Conservation (phyloP, 1,140 invertebrate genomes). For the Leptopilina clavipes region DNA sequence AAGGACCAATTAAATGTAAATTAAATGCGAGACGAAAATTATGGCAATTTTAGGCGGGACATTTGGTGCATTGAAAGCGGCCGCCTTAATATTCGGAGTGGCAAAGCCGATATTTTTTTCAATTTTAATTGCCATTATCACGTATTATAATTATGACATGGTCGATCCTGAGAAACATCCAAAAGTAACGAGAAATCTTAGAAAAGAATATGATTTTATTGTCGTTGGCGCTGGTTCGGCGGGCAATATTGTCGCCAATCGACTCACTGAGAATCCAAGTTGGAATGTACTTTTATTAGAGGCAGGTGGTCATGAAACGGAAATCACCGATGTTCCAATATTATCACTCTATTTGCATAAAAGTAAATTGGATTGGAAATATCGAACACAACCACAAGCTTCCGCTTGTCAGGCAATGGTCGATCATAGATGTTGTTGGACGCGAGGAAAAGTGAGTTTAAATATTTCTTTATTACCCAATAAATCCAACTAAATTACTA, state of each 20-base stretch:
- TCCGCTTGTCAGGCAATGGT: conserved; percentile 90
- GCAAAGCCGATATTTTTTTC: conserved; percentile 86
- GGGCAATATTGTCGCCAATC: conserved; percentile 89
- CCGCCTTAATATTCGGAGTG: conserved; percentile 80
- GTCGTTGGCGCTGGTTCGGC: conserved; percentile 90
- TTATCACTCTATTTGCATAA: conserved; percentile 91
- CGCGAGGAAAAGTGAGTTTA: conserved; percentile 82
- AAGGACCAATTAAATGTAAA: conserved; percentile 21
- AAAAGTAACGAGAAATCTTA: conserved; percentile 78
- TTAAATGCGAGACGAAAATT: conserved; percentile 48
- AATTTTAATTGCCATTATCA: conserved; percentile 83
- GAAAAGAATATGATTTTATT: conserved; percentile 86
- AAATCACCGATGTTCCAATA: conserved; percentile 88
- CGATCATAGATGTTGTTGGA: conserved; percentile 88
- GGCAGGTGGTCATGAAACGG: conserved; percentile 90
- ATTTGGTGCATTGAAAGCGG: conserved; percentile 80
- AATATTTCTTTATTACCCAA: neutral
- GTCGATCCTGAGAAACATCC: conserved; percentile 90
- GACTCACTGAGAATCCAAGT: conserved; percentile 85
- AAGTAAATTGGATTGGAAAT: conserved; percentile 94
- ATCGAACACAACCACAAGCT: conserved; percentile 89
- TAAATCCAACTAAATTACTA: too few species aligned
- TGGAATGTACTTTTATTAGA: conserved; percentile 90
- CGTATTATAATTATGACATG: conserved; percentile 90
- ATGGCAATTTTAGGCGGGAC: conserved; percentile 72